These are phyloP conservation scores for Dysmachus trigonus DNA, from an alignment of 2,888 invertebrate species.

Conservation along the genomic window DNA sequence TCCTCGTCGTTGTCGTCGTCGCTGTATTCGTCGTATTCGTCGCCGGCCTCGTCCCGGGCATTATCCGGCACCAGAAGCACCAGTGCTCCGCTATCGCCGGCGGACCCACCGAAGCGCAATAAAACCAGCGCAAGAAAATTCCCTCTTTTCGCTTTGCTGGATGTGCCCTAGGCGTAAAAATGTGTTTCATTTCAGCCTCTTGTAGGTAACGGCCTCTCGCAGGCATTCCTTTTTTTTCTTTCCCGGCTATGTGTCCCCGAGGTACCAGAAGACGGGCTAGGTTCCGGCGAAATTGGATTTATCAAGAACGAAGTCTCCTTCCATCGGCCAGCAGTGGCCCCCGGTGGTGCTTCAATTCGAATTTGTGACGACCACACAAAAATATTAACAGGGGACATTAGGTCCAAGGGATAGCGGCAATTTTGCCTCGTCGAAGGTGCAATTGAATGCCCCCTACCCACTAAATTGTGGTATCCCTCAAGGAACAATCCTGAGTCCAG, in stretches of 20 bases:
- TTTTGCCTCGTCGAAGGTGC: background rate
- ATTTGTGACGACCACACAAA: background rate
- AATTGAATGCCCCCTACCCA: too few relatives aligned
- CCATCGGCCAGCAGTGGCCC: background rate
- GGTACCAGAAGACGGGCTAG: background rate
- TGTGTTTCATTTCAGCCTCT: slow-evolving; percentile 4
- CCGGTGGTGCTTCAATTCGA: background rate
- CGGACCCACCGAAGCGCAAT: slow-evolving; percentile 14
- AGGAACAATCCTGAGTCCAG: background rate
- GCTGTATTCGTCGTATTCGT: background rate
- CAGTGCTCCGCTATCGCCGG: background rate
- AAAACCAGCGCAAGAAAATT: slow-evolving; percentile 27
- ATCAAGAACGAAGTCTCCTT: background rate
- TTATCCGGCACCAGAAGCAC: background rate
- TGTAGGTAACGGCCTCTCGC: background rate
- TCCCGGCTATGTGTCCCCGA: background rate
- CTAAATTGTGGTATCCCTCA: background rate
- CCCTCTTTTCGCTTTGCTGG: background rate
- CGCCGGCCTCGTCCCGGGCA: background rate
- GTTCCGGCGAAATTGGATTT: background rate
- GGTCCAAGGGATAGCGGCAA: background rate
- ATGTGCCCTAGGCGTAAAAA: slow-evolving; percentile 22
- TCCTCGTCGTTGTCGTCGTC: background rate
- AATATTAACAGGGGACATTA: background rate
- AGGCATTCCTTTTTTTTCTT: background rate